Base-by-base conservation (phyloP, 53 echinoderm and acorn worm species). In the Crossaster papposus region DNA sequence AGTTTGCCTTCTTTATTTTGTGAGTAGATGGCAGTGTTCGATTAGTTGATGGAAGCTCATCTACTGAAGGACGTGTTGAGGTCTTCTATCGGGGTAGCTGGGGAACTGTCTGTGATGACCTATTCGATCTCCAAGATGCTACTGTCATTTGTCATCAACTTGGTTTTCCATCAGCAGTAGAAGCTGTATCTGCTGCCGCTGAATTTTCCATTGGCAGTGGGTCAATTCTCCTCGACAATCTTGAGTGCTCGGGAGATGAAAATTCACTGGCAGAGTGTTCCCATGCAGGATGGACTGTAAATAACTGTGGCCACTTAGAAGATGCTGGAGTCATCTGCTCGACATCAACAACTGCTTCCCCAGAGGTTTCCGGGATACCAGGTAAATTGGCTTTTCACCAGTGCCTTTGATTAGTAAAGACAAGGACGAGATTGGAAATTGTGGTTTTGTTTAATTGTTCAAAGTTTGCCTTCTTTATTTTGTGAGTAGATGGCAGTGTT, bases 101-200 rank as follows among this genome's bases (percentile, higher is more conserved):
- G 82, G 82, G 82, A 13, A 82, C 82, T 22, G 24, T 82, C 20
- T 82, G 82, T 82, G 82, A 64, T 64, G 89, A 81, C 38, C 26
- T 18, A 34, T 80, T 54, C 33, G 89, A 72, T 65, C 23, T 65
- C 11, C 30, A 11, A 65, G 89, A 89, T 37, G 89, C 77, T 32
- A 79, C 1, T 1, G 89, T 89, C 13, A 80, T 72, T 31, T 89
- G 81, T 52, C 30, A 29, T 34, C 80, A 80, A 37, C 71, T 89
- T 28, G 89, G 89, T 23, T 80, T 80, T 26, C 76, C 33, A 53
- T 3, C 65, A 54, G 65, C 79, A 30, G n/a, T 54, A 36, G 13
- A 29, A 36, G 65, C 81, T 17, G 3, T 82, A 2, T 65, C 65
- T 82, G 82, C 82, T 65, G 30, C 10, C 20, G 37, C 24, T 29